Base-by-base conservation (phyloP, 1,140 invertebrate species). In the Gonatopus flavifemur region DNA sequence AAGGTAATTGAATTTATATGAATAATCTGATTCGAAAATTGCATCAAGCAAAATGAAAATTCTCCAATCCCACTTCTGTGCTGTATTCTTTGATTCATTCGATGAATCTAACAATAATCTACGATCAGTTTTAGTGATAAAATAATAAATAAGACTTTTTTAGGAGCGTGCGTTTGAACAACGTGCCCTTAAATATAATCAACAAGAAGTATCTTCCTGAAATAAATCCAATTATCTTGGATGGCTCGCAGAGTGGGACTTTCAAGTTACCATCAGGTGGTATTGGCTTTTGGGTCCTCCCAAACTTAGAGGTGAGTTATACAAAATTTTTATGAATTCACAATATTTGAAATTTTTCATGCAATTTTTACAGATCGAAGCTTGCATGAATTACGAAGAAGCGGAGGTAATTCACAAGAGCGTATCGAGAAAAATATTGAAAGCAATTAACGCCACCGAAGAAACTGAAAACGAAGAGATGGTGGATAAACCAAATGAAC, bases 241-340 rank as follows among this genome's bases (percentile, higher is more conserved):
- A 57, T 3, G 64, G 76, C 12, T 57, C 75, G 31, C 74, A 79
- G 46, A 77, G 73, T 0, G 43, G 82, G 0, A 58, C 75, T 19
- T 47, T 84, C 6, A 76, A 74, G 22, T 45, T 84, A 3, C 80
- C 80, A 12, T 70, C 82, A 0, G 80, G 78, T 43, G 74, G 76
- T 2, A 80, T 83, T 33, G 82, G 82, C 0, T 84, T 84, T 56
- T 84, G 82, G 82, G 78, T 84, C 3, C 46, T 84, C 8, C 78
- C 82, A 2, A 77, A 77, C 43, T 67, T 81, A 1, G 76, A 81
- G 64, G 72, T 83, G 64, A 49, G 35, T 18, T 20, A 38, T 36
- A 35, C 16, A 20, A n/a, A n/a, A n/a, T n/a, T n/a, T n/a, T n/a
- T n/a, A n/a, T n/a, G n/a, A n/a, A n/a, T n/a, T n/a, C n/a, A n/a